Percentiles rank a stretch among this genome's conserved stretches.
Conservation (phyloP, 2,888 invertebrate genomes). For the Villa cingulata region DNA sequence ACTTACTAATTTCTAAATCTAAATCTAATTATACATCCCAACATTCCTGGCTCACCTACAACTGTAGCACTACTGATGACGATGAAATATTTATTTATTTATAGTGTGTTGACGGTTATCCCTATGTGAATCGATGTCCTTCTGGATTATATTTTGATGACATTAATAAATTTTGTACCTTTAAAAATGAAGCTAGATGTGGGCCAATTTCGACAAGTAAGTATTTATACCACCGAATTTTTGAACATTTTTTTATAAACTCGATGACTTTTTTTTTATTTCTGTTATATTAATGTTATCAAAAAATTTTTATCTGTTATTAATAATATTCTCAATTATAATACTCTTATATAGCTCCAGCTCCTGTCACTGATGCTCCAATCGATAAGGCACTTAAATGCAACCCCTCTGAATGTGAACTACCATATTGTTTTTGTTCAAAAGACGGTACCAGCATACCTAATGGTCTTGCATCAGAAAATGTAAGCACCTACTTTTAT, state of each 20-base stretch:
- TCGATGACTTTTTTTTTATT: too few relatives aligned
- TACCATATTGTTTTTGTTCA: conserved; percentile 87
- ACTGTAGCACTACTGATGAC: too few relatives aligned
- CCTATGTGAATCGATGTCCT: conserved; percentile 78
- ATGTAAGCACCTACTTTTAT: conserved; percentile 52
- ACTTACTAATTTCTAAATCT: too few relatives aligned
- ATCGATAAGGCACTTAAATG: conserved; percentile 68
- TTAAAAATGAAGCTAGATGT: conserved; percentile 78
- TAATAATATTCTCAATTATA: too few relatives aligned
- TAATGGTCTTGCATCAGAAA: conserved; percentile 65
- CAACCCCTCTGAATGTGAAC: conserved; percentile 55
- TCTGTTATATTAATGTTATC: too few relatives aligned
- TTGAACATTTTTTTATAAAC: too few relatives aligned
- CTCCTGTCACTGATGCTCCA: conserved; percentile 69
- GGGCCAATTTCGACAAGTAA: conserved; percentile 80
- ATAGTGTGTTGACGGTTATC: conserved; percentile 80
- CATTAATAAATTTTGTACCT: conserved; percentile 78
- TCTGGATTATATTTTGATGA: conserved; percentile 84
- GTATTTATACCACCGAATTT: conserved; percentile 31
- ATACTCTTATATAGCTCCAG: conserved; percentile 56
- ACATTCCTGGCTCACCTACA: too few relatives aligned
- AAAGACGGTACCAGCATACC: conserved; percentile 82
- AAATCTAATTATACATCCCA: too few relatives aligned
- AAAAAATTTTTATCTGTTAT: too few relatives aligned
- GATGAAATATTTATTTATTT: too few relatives aligned